A percentile compares a stretch with the other conserved stretches of the same genome.
phyloP scores from a whole-genome alignment of 2,797 vertebrate genomes.

The Hoplostethus atlanticus region DNA sequence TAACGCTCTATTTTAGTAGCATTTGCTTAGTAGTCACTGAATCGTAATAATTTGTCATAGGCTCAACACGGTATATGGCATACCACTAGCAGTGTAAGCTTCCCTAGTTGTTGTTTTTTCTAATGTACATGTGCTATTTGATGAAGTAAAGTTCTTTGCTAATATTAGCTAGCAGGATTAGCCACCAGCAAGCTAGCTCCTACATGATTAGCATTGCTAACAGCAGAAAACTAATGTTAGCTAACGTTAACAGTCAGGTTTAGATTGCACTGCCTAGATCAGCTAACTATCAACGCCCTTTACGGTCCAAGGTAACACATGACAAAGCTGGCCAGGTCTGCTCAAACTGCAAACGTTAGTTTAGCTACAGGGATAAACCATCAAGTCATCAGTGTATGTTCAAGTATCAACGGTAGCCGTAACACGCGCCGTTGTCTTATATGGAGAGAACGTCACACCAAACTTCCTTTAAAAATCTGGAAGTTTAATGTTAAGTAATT shows the following conservation, averaged over 20 bases:
- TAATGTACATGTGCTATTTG: conserved; percentile 1
- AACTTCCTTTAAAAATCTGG: too few species aligned
- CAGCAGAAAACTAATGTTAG: conserved; percentile 20
- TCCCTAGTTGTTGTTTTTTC: neutral
- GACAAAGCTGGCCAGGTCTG: fast-evolving
- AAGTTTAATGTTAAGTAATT: too few species aligned
- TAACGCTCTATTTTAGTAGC: conserved; percentile 28
- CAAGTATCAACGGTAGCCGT: too few species aligned
- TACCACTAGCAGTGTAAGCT: fast-evolving
- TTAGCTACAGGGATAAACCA: too few species aligned
- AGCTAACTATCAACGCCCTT: fast-evolving
- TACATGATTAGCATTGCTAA: conserved; percentile 51
- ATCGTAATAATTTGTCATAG: fast-evolving
- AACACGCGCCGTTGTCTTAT: too few species aligned
- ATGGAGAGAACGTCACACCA: too few species aligned
- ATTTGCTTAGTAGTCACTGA: neutral
- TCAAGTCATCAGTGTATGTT: too few species aligned
- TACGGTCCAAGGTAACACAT: fast-evolving
- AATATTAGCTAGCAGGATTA: conserved; percentile 41
- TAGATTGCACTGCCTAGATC: neutral
- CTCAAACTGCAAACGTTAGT: fast-evolving
- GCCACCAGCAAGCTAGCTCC: conserved; percentile 47
- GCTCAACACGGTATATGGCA: fast-evolving
- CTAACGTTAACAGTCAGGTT: neutral
- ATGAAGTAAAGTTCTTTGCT: conserved; percentile 63